Base-by-base conservation (phyloP, 1,140 invertebrate species). In the Nasonia longicornis region DNA sequence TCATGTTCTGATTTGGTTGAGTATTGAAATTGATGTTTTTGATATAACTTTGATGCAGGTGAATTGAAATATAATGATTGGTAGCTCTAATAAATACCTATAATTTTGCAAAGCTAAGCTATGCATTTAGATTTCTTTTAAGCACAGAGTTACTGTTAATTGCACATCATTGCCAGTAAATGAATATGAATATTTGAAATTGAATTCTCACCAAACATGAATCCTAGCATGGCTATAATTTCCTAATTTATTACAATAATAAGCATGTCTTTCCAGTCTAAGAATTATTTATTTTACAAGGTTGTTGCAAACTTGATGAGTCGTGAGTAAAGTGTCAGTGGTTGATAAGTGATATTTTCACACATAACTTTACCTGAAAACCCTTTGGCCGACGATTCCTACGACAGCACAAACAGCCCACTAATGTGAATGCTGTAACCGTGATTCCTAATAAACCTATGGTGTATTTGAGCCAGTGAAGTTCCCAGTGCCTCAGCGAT, bases 341-440 rank as follows among this genome's bases (percentile, higher is more conserved):
- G 16, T 58, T 7, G 20, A 48, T 48, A 0, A 16, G 8, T 48
- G 45, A n/a, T 58, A 58, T 20, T 58, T 58, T 35, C 35, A 38
- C 26, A 48, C 22, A 35, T 29, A 67, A 67, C 45, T 69, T 81
- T 86, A 90, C 90, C 88, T 90, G 85, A 83, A 91, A 91, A 83
- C 90, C 90, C 85, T 89, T 90, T 0, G 88, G 86, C 83, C 86
- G 83, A 69, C 87, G 85, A 80, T 88, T 88, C 83, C 87, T 87
- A 52, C 86, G 86, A 80, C 90, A 91, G 83, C 89, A 91, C 48
- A 90, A 84, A 77, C 90, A 91, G 74, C 89, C 89, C 22, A 88
- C 85, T 7, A 91, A 83, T 80, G 89, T 88, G 79, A 90, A 87
- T 42, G 87, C 87, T 45, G 89, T 86, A 16, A 86, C 85, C 6